Evolutionary conservation across 2,888 invertebrate genomes (phyloP), one percentile per base, ranked within the genome.

Genomic region (Eupelmus urozonus): DNA sequence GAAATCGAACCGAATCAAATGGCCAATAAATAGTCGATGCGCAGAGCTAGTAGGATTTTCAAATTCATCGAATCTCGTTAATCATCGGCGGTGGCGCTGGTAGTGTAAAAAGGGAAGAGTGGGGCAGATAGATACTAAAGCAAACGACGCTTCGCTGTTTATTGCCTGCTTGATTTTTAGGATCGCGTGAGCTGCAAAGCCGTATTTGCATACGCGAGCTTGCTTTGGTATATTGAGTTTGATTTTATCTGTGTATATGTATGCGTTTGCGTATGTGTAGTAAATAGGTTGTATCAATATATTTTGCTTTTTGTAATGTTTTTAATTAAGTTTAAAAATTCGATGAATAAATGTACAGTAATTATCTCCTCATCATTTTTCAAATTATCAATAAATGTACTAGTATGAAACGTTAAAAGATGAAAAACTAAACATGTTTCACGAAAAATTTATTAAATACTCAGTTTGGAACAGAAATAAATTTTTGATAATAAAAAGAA

Each of bases 1-100:
- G 77, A 81, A 82, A 82, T 82, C 81, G 79, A 79, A 82, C 23
- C 65, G 55, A 77, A 82, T 82, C 80, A 79, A 76, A 76, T 78
- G 78, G 55, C 77, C 80, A 76, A 82, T 82, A 82, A 82, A 82
- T 81, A 81, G 77, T 81, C 79, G 73, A 82, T 82, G 76, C 63
- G 34, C 40, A 27, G 25, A 45, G 55, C 65, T 72, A 62, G 66
- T 65, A 72, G 76, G 74, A 82, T 81, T 80, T 76, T 79, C 76
- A 78, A 76, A 81, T 76, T 78, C 70, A 78, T 78, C 69, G 71
- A 67, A 76, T 78, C 75, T 71, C 80, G 78, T 80, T 76, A 72
- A 73, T 76, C 76, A 80, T 80, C 60, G 4, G 59, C 62, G 34
- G 63, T 42, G 69, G 70, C 23, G 51, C 16, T 45, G 45, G 57